Evolutionary conservation across 2,113 vertebrate genomes (phyloP).

Genomic region (Eulemur macaco): DNA sequence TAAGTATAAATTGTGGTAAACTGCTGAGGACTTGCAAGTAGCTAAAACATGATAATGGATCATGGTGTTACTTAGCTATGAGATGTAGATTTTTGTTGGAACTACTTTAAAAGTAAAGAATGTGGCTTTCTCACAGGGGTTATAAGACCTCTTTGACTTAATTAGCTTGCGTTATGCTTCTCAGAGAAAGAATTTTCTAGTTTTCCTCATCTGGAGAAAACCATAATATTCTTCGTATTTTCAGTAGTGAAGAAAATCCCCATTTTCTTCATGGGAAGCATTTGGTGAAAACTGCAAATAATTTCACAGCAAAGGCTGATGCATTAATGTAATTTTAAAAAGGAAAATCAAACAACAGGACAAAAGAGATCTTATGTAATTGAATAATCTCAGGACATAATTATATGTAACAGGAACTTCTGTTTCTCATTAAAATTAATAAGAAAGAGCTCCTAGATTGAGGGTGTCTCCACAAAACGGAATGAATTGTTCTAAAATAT

Average conservation of each 20-base stretch:
- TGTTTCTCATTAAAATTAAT: background rate
- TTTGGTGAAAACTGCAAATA: slow-evolving; percentile 65
- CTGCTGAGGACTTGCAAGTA: slow-evolving; percentile 82
- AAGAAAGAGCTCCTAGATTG: background rate
- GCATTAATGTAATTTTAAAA: slow-evolving; percentile 58
- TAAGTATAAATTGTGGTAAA: slow-evolving; percentile 83
- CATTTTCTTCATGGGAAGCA: slow-evolving; percentile 59
- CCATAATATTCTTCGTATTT: slow-evolving; percentile 59
- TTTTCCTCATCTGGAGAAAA: slow-evolving; percentile 77
- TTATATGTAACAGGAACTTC: background rate
- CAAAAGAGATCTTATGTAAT: slow-evolving; percentile 1
- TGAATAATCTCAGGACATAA: slow-evolving; percentile 16
- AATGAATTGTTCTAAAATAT: slow-evolving; percentile 55
- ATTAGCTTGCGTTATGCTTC: slow-evolving; percentile 82
- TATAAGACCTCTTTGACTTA: slow-evolving; percentile 83
- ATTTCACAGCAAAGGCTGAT: slow-evolving; percentile 50
- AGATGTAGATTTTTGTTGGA: slow-evolving; percentile 80
- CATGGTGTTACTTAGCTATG: slow-evolving; percentile 76
- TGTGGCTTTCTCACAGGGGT: slow-evolving; percentile 77
- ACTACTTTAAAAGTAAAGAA: slow-evolving; percentile 83
- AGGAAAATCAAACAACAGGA: slow-evolving; percentile 37
- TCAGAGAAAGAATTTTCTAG: slow-evolving; percentile 80
- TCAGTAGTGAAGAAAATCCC: slow-evolving; percentile 67
- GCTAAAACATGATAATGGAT: slow-evolving; percentile 81
- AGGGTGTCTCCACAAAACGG: slow-evolving; percentile 13